Base-by-base conservation (phyloP, 2,888 invertebrate genomes). In the Acleris emargana region DNA sequence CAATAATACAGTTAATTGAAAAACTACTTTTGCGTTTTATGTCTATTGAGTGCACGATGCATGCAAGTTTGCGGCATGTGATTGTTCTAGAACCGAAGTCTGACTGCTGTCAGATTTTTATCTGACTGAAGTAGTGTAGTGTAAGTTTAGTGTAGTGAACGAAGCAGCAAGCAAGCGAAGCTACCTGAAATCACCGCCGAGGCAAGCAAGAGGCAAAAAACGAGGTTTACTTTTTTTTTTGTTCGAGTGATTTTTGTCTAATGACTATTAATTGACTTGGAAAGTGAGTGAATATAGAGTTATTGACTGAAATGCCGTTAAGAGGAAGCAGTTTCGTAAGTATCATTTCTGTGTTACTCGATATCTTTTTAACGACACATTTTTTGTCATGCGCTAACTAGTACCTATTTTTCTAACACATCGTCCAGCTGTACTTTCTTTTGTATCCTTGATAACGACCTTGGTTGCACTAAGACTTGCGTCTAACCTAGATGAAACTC, bases 311-410 rank as follows among this genome's bases (percentile, higher is more conserved):
- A 83, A 92, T 92, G 91, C 90, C 91, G 81, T 79, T 91, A 71
- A 83, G 87, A 79, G 86, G 89, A 80, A 83, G 78, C 76, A 86
- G 78, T 84, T 91, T 91, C 76, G 91, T 92, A 83, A 91, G 91
- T 85, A 75, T 81, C 69, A 61, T 68, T 71, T 68, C 68, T 68
- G 66, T 77, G 72, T 75, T 78, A 69, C 70, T 71, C 72, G 73
- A 73, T 77, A 75, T 76, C 69, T 73, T 73, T 74, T 72, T 73
- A 74, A 69, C 70, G 71, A 72, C 70, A 71, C 73, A 64, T 73
- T 64, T 64, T 68, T 68, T 67, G 62, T 58, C 66, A 60, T 64
- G 55, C 59, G 66, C 67, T 66, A 69, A 66, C 52, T 66, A 38
- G 54, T 64, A 32, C 32, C 32, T 32, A 62, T 70, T 67, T 69